Conservation (phyloP, 2,113 vertebrate genomes). For the Pteropus alecto region DNA sequence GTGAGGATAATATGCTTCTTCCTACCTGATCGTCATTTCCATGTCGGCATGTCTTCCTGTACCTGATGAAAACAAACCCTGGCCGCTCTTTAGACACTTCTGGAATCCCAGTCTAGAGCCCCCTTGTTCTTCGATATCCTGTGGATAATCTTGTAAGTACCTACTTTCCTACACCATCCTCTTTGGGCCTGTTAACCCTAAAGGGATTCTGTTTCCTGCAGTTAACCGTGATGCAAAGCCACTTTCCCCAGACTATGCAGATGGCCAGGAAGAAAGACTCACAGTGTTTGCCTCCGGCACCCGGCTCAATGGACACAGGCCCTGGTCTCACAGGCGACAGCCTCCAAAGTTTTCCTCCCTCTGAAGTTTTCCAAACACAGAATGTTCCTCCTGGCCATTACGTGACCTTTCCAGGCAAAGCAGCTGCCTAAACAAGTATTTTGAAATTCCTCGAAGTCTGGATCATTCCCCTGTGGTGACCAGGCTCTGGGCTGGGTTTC, state of each 20-base stretch:
- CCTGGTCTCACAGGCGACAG: rapidly evolving
- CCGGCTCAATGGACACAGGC: background rate
- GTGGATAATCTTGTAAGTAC: background rate
- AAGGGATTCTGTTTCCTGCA: background rate
- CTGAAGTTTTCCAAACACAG: background rate
- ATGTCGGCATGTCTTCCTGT: rapidly evolving
- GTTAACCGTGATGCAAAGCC: background rate
- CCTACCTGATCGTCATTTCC: too few species aligned
- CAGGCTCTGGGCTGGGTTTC: background rate
- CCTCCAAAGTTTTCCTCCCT: background rate
- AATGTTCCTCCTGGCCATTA: background rate
- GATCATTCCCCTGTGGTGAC: background rate
- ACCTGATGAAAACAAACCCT: background rate
- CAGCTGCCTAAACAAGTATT: background rate
- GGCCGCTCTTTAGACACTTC: background rate
- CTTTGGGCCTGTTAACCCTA: background rate
- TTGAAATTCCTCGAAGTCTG: background rate
- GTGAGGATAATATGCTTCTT: background rate
- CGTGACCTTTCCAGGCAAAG: background rate
- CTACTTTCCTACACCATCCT: background rate
- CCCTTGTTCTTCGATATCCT: rapidly evolving
- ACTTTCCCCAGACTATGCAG: background rate
- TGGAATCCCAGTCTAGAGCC: background rate
- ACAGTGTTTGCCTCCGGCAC: rapidly evolving
- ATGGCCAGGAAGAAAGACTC: background rate